Conservation (phyloP, 2,888 invertebrate species). For the Theristus sp. region DNA sequence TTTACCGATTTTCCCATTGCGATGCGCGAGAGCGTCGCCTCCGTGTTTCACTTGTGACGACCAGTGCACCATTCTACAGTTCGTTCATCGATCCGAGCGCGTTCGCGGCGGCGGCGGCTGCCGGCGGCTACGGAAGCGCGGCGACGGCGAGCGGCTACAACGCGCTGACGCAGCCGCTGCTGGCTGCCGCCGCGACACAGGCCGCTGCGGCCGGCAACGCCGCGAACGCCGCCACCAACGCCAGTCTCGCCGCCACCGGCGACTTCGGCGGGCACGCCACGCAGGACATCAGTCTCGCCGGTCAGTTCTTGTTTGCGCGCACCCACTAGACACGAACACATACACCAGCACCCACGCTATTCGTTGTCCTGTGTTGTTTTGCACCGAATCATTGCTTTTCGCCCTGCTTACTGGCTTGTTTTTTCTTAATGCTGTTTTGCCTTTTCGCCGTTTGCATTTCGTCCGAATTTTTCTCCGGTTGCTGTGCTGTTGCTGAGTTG, state of each 20-base stretch:
- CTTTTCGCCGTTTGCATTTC: background rate
- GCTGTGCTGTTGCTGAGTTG: background rate
- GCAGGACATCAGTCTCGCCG: no score
- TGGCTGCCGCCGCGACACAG: background rate
- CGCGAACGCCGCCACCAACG: background rate
- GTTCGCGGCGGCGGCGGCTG: background rate
- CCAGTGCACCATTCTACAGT: background rate
- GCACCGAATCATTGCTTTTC: no score
- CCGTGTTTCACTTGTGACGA: no score
- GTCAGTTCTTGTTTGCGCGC: background rate
- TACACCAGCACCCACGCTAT: background rate
- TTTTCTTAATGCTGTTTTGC: background rate
- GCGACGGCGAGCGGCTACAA: background rate
- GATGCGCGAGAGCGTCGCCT: no score
- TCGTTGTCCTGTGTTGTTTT: no score
- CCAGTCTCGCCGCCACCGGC: no score
- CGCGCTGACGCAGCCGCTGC: slow-evolving; percentile 1
- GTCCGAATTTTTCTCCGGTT: background rate
- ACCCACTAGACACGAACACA: background rate
- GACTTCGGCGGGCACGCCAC: background rate
- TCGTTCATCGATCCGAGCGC: background rate
- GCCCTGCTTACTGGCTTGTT: no score
- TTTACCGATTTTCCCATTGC: background rate
- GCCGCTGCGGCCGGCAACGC: background rate
- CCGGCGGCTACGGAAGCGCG: no score